phyloP scores from a whole-genome alignment of 2,113 vertebrate species.

The Lipophrys pholis region DNA sequence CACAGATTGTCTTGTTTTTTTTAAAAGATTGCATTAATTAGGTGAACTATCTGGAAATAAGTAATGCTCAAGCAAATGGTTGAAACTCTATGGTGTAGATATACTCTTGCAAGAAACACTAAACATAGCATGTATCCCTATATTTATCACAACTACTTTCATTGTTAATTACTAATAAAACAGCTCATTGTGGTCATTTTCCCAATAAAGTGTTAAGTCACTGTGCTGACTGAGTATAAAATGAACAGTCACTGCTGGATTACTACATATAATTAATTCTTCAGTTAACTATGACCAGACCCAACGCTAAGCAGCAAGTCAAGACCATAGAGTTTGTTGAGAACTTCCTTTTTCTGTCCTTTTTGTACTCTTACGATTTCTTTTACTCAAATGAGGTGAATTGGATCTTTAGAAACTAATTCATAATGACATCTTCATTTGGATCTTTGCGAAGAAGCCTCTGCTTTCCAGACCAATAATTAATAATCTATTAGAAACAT shows the following conservation, averaged over 20 bases:
- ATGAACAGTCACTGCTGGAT: slow-evolving; percentile 1
- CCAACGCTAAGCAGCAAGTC: background rate
- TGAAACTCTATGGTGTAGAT: too few relatives aligned
- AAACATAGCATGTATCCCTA: too few relatives aligned
- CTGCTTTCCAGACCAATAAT: background rate
- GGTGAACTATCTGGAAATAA: too few relatives aligned
- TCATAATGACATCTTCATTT: background rate
- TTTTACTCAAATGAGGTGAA: slow-evolving; percentile 23
- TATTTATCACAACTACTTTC: too few relatives aligned
- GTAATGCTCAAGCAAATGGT: too few relatives aligned
- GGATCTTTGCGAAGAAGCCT: background rate
- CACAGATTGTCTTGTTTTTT: too few relatives aligned
- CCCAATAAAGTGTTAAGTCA: background rate
- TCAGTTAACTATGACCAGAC: slow-evolving; percentile 5
- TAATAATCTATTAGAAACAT: slow-evolving; percentile 7
- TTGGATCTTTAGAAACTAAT: background rate
- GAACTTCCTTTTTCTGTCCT: slow-evolving; percentile 3
- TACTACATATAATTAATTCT: slow-evolving; percentile 14
- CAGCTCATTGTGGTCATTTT: background rate
- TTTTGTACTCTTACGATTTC: background rate
- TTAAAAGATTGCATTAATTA: too few relatives aligned
- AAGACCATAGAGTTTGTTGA: background rate
- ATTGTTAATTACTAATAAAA: too few relatives aligned
- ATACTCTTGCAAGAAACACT: too few relatives aligned
- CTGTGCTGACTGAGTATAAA: background rate